These are phyloP conservation scores for Eulithis prunata DNA, from an alignment of 2,888 invertebrate genomes.

Conservation along the genomic window DNA sequence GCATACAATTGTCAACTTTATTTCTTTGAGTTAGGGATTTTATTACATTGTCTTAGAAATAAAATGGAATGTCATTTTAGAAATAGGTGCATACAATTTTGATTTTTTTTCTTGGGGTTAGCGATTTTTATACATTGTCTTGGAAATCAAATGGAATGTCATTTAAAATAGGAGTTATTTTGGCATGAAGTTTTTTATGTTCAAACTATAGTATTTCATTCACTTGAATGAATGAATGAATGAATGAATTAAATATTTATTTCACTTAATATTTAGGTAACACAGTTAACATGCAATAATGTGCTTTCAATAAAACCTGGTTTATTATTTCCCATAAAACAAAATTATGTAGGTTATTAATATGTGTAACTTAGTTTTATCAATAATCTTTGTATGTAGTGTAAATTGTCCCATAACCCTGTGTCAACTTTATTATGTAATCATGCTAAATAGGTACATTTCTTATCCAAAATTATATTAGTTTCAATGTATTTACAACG, in stretches of 20 bases:
- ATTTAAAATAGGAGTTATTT: too few relatives aligned
- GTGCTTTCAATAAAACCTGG: too few relatives aligned
- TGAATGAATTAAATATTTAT: too few relatives aligned
- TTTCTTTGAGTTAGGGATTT: not conserved
- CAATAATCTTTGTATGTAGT: too few relatives aligned
- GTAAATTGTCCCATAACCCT: not conserved
- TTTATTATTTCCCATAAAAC: too few relatives aligned
- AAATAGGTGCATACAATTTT: slow-evolving; percentile 8
- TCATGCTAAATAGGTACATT: slow-evolving; percentile 17
- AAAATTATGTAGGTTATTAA: too few relatives aligned
- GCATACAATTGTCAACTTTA: slow-evolving; percentile 12
- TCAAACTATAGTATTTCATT: not conserved
- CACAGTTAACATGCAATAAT: too few relatives aligned
- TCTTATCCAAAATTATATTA: slow-evolving; percentile 11
- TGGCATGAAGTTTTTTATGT: slow-evolving; percentile 3
- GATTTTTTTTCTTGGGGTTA: too few relatives aligned
- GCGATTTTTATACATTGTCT: too few relatives aligned
- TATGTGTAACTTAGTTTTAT: too few relatives aligned
- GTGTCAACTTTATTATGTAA: not conserved
- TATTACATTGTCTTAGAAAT: not conserved
- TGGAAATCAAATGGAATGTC: not conserved
- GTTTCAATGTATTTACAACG: slow-evolving; percentile 4
- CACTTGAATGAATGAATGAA: not conserved
- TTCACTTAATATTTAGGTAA: too few relatives aligned
- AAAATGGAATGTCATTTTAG: too few relatives aligned